These are phyloP conservation scores for Pseudococcus jackbeardsleyi DNA, from an alignment of 2,888 invertebrate species.

Conservation along the genomic window DNA sequence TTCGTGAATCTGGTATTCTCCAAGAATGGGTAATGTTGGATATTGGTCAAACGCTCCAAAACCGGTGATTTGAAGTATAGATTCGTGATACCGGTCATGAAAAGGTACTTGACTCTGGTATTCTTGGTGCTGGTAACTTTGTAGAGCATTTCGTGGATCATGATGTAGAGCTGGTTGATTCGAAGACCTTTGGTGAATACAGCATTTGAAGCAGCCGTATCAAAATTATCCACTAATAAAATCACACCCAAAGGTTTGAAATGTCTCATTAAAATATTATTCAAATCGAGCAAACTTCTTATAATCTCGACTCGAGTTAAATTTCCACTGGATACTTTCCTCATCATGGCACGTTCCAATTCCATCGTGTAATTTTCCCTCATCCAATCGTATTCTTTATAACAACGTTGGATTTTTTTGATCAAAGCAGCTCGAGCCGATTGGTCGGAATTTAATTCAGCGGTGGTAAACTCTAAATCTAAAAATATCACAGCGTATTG, in stretches of 20 bases:
- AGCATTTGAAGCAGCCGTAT: not conserved
- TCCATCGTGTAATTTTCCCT: not conserved
- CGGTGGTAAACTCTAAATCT: not conserved
- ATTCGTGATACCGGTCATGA: not conserved
- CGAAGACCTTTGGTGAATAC: not conserved
- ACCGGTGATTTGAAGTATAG: not conserved
- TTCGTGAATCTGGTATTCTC: not conserved
- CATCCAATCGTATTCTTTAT: conserved; percentile 12
- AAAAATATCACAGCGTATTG: not conserved
- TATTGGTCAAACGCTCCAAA: not conserved
- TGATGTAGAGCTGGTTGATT: not conserved
- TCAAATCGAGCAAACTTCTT: conserved; percentile 6
- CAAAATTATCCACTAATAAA: not conserved
- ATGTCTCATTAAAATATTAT: not conserved
- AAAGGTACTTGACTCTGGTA: not conserved
- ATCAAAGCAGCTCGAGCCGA: not conserved
- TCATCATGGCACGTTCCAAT: not conserved
- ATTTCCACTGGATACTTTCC: not conserved
- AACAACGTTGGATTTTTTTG: not conserved
- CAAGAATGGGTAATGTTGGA: not conserved
- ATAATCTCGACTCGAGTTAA: not conserved
- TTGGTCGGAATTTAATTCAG: not conserved
- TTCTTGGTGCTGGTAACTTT: not conserved
- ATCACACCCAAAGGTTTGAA: not conserved
- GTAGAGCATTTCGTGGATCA: not conserved